These are phyloP conservation scores for Drosophila takahashii DNA, from an alignment of 1,140 invertebrate species.

Conservation along the genomic window DNA sequence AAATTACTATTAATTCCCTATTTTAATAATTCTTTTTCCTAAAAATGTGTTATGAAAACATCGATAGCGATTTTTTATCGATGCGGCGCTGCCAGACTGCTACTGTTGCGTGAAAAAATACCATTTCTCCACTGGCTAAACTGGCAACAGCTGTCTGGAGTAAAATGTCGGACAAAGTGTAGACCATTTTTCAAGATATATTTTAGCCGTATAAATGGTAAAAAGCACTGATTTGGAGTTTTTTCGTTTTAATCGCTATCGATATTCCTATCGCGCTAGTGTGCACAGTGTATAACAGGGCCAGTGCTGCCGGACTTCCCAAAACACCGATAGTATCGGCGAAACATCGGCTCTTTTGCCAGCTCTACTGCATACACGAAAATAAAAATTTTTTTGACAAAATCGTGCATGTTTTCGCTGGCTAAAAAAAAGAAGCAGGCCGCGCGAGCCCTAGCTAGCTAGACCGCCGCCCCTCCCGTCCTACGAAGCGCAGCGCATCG, in stretches of 20 bases:
- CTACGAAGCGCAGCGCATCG: constrained; percentile 26
- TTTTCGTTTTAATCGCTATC: background rate
- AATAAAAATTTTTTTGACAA: constrained; percentile 37
- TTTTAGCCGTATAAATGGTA: no score
- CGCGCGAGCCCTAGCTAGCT: constrained; percentile 22
- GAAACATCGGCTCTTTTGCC: background rate
- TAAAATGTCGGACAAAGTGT: no score
- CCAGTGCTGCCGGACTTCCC: background rate
- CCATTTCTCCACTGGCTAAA: no score
- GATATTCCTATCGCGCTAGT: background rate
- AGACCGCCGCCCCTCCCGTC: constrained; percentile 26
- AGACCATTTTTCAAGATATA: no score
- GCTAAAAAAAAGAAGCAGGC: constrained; percentile 55
- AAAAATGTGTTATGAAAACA: constrained; percentile 47
- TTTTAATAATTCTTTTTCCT: background rate
- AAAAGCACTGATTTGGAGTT: background rate
- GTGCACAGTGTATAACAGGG: background rate
- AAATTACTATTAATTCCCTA: constrained; percentile 4
- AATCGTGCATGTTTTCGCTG: constrained; percentile 68
- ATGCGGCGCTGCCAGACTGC: constrained; percentile 7
- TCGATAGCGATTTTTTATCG: no score
- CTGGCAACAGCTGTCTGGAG: no score
- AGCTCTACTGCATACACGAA: constrained; percentile 56
- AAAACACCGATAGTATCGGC: background rate
- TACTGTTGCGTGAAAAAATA: no score